phyloP scores from a whole-genome alignment of 2,797 vertebrate genomes.

The Hydrophis major region DNA sequence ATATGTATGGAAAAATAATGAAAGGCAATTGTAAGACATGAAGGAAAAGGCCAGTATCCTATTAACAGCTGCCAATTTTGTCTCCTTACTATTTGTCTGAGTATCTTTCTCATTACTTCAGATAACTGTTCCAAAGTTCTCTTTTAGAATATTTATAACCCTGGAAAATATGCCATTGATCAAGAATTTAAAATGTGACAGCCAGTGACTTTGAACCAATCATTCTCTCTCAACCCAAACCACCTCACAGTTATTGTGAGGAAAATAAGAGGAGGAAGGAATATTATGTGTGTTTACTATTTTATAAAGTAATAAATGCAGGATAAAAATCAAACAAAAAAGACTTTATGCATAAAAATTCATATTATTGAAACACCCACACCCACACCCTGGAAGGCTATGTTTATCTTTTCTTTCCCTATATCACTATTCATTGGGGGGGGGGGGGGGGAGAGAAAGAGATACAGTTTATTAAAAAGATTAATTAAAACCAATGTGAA shows the following conservation, averaged over 20 bases:
- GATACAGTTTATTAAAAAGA: not conserved
- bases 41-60: slow-evolving; percentile 4
- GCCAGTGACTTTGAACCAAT: not conserved
- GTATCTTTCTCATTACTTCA: not conserved
- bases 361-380: not conserved
- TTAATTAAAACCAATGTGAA: not conserved
- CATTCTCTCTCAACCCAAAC: not conserved
- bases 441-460: not conserved
- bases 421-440: not conserved
- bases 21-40: not conserved
- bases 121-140: not conserved
- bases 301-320: not conserved
- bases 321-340: not conserved
- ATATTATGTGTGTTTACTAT: not conserved
- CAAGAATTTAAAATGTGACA: not conserved
- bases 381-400: not conserved
- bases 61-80: not conserved
- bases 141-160: not conserved
- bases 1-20: not conserved
- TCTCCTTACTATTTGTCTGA: not conserved
- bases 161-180: not conserved
- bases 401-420: not conserved
- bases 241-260: not conserved
- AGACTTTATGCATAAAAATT: not conserved
- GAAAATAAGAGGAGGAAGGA: not conserved